phyloP scores from a whole-genome alignment of 2,797 vertebrate species.

The Euthynnus affinis region DNA sequence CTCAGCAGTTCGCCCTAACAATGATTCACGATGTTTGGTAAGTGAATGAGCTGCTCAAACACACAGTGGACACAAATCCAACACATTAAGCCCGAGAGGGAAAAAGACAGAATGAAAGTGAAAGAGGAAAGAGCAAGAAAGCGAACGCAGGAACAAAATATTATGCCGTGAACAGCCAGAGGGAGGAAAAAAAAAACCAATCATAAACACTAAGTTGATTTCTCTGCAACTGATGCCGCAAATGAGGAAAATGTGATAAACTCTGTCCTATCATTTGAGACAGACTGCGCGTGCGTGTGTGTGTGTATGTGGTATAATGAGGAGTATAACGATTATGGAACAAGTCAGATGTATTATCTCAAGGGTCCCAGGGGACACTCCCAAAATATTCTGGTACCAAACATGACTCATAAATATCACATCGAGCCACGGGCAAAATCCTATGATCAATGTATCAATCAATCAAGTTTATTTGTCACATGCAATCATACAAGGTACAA shows the following conservation, averaged over 20 bases:
- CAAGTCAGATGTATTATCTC: conserved; percentile 46
- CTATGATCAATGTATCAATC: conserved; percentile 2
- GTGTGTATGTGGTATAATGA: neutral
- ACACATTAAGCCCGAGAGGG: neutral
- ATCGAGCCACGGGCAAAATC: conserved; percentile 61
- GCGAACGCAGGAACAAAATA: neutral
- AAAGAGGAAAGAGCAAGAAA: neutral
- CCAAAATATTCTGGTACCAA: conserved; percentile 50
- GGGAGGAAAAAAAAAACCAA: neutral
- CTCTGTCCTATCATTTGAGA: neutral
- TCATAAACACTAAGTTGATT: neutral
- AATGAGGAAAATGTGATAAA: neutral
- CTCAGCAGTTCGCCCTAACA: conserved; percentile 37
- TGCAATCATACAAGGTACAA: too few species aligned
- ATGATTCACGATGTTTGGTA: conserved; percentile 41
- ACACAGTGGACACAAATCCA: neutral
- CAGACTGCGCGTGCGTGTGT: neutral
- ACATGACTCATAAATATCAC: conserved; percentile 45
- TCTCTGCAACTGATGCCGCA: neutral
- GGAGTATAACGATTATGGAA: conserved; percentile 22
- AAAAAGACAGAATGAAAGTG: neutral
- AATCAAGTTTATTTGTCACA: too few species aligned
- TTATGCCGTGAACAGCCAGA: neutral
- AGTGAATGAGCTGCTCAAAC: conserved; percentile 13
- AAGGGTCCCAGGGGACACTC: conserved; percentile 43